A percentile compares a stretch with the other conserved stretches of the same genome.
These are phyloP conservation scores for Drosophila quadrilineata DNA, from an alignment of 1,140 invertebrate genomes.

Conservation along the genomic window DNA sequence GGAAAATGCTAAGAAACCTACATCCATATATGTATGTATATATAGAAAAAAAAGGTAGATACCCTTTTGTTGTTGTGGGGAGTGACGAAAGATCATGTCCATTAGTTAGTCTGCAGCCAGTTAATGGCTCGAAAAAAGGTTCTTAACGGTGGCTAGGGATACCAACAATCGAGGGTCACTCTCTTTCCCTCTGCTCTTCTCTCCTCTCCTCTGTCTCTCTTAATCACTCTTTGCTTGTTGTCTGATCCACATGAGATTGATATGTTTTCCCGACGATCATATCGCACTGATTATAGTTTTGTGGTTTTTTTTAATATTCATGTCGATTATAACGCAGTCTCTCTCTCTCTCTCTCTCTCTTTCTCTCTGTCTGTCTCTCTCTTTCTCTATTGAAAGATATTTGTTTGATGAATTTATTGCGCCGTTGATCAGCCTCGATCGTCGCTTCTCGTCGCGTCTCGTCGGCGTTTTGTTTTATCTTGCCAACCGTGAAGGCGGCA, in stretches of 20 bases:
- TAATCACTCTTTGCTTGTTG: constrained; percentile 1
- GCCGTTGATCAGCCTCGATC: constrained; percentile 50
- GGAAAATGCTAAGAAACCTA: constrained; percentile 19
- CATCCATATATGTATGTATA: too few relatives aligned
- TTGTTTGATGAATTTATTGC: constrained; percentile 75
- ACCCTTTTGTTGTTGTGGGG: constrained; percentile 52
- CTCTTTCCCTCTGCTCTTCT: too few relatives aligned
- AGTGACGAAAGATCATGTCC: constrained; percentile 76
- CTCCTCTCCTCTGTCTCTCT: too few relatives aligned
- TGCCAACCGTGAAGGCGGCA: constrained; percentile 27
- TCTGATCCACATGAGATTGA: constrained; percentile 56
- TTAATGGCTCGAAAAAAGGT: constrained; percentile 62
- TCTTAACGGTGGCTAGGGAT: constrained; percentile 49
- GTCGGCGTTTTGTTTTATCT: constrained; percentile 63
- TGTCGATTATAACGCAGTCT: constrained; percentile 51
- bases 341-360: too few relatives aligned
- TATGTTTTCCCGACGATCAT: constrained; percentile 65
- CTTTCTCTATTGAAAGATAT: constrained; percentile 46
- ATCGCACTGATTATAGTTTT: constrained; percentile 76
- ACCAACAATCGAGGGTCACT: too few relatives aligned
- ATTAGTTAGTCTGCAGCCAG: constrained; percentile 70
- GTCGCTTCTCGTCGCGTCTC: constrained; percentile 13
- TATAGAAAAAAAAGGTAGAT: constrained; percentile 48
- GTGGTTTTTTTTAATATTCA: constrained; percentile 76
- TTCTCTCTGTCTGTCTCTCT: too few relatives aligned